phyloP scores from a whole-genome alignment of 2,797 vertebrate genomes.

The Enteromius afrohamiltoni region DNA sequence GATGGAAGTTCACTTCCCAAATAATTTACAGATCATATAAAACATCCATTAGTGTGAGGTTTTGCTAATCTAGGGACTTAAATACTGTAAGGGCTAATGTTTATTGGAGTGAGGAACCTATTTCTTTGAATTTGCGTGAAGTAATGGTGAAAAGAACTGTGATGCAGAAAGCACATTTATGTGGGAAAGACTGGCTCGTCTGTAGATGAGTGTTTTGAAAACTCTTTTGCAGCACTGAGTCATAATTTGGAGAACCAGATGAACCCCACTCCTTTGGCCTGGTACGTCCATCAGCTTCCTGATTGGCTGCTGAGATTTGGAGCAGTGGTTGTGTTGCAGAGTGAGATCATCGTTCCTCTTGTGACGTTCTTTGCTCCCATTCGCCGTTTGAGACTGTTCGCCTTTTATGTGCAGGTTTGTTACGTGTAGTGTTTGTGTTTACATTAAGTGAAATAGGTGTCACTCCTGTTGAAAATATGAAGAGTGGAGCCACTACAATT shows the following conservation, averaged over 20 bases:
- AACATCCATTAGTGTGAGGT: not conserved
- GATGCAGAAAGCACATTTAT: not conserved
- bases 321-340: constrained; percentile 76
- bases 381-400: constrained; percentile 75
- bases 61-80: not conserved
- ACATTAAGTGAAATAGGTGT: not conserved
- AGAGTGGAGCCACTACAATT: not conserved
- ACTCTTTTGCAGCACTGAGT: constrained; percentile 74
- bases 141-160: not conserved
- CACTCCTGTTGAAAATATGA: not conserved
- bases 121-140: not conserved
- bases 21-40: not conserved
- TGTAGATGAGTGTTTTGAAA: constrained; percentile 3
- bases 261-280: constrained; percentile 79
- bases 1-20: not conserved
- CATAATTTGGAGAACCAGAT: constrained; percentile 85
- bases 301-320: constrained; percentile 83
- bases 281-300: constrained; percentile 82
- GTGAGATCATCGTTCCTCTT: constrained; percentile 77
- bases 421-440: not conserved
- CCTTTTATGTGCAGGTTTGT: constrained; percentile 83
- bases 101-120: not conserved
- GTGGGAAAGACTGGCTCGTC: not conserved
- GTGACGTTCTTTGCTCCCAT: constrained; percentile 80
- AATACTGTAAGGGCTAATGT: not conserved